Conservation (phyloP, 2,888 invertebrate genomes). For the Peribatodes rhomboidaria region DNA sequence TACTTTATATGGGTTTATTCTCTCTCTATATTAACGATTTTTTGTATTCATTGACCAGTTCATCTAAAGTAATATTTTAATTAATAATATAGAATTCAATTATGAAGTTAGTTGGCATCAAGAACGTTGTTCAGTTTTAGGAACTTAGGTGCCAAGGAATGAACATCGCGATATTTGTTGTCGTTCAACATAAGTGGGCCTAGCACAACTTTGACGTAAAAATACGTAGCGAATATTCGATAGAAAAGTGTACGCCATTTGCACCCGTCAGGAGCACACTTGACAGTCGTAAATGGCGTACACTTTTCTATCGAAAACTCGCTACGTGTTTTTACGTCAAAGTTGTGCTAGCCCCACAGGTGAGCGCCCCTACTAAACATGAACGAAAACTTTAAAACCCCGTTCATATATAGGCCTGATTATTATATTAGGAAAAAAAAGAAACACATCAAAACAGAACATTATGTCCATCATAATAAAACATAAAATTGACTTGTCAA, state of each 20-base stretch:
- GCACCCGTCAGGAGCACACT: too few species aligned
- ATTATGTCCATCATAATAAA: constrained; percentile 4
- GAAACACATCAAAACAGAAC: constrained; percentile 2
- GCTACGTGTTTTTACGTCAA: too few species aligned
- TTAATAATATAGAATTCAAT: constrained; percentile 11
- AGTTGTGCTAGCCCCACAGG: too few species aligned
- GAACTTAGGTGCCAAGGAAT: constrained; percentile 12
- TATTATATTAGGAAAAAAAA: constrained; percentile 4
- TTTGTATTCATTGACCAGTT: constrained; percentile 1
- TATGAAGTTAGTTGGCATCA: neutral
- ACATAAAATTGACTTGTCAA: constrained; percentile 11
- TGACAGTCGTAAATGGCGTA: too few species aligned
- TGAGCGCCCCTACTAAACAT: constrained; percentile 6
- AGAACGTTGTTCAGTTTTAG: constrained; percentile 10
- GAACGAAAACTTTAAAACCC: constrained; percentile 10
- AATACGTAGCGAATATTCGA: too few species aligned
- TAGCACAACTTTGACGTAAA: too few species aligned
- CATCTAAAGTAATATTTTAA: constrained; percentile 6
- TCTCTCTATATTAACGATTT: constrained; percentile 3
- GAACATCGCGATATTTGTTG: constrained; percentile 11
- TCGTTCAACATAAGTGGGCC: constrained; percentile 9
- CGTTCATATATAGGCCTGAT: constrained; percentile 13
- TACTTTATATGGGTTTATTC: neutral
- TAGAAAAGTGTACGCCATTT: too few species aligned
- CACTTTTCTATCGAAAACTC: too few species aligned